phyloP scores from a whole-genome alignment of 2,797 vertebrate species.

The Gila robusta region DNA sequence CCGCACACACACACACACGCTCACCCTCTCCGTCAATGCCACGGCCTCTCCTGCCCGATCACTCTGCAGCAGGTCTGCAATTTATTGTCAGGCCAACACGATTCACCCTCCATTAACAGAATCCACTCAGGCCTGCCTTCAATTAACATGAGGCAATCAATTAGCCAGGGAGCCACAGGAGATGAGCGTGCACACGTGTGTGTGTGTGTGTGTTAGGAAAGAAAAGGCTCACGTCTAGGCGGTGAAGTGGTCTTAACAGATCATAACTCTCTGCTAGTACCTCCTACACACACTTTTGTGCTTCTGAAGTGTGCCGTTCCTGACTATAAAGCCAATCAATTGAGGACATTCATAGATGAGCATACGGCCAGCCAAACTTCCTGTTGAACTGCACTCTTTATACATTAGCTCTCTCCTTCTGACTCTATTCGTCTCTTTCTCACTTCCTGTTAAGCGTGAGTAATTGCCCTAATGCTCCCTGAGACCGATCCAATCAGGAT shows the following conservation, averaged over 20 bases:
- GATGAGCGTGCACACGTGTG: constrained; percentile 38
- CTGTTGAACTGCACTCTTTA: constrained; percentile 12
- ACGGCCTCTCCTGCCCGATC: constrained; percentile 68
- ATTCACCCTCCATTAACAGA: constrained; percentile 79
- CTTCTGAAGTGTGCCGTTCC: not conserved
- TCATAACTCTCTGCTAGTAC: constrained; percentile 48
- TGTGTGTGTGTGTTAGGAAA: constrained; percentile 44
- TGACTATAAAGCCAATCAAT: constrained; percentile 26
- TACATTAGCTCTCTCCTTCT: constrained; percentile 26
- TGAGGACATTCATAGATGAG: constrained; percentile 31
- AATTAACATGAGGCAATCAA: constrained; percentile 79
- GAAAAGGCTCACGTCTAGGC: constrained; percentile 59
- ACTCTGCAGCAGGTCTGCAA: constrained; percentile 67
- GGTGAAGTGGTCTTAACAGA: constrained; percentile 43
- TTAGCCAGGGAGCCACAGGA: constrained; percentile 70
- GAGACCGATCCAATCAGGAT: constrained; percentile 58
- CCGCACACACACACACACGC: constrained; percentile 56
- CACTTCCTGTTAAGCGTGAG: constrained; percentile 40
- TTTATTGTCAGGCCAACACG: constrained; percentile 73
- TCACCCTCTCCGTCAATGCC: constrained; percentile 55
- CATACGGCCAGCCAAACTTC: constrained; percentile 9
- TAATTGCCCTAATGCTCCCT: constrained; percentile 52
- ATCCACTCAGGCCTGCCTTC: constrained; percentile 76
- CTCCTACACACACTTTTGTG: constrained; percentile 32
- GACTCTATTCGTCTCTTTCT: constrained; percentile 27